A percentile compares a stretch with the other conserved stretches of the same genome.
Evolutionary conservation across 1,140 invertebrate species (phyloP).

Genomic region (Bombus confusus): DNA sequence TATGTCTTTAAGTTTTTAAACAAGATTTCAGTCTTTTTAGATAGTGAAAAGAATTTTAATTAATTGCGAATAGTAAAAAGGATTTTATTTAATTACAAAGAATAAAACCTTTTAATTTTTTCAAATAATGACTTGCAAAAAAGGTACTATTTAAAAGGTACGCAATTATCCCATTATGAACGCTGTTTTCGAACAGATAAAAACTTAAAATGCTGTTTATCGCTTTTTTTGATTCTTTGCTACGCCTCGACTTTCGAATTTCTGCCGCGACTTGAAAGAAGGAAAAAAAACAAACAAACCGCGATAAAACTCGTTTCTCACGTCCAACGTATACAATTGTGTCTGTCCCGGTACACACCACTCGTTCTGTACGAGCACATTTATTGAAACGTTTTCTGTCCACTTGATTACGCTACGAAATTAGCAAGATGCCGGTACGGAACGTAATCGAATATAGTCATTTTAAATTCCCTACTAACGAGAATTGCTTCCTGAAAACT

Average conservation of each 20-base stretch:
- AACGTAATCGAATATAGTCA: conserved; percentile 5
- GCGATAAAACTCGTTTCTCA: conserved; percentile 24
- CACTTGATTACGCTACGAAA: conserved; percentile 5
- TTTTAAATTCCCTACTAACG: neutral
- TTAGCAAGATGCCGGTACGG: conserved; percentile 2
- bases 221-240: neutral
- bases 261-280: neutral
- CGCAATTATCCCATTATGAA: neutral
- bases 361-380: neutral
- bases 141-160: no score
- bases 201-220: neutral
- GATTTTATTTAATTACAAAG: neutral
- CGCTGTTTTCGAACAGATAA: neutral
- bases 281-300: conserved; percentile 2
- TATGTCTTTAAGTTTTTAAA: neutral
- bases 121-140: neutral
- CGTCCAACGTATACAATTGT: neutral
- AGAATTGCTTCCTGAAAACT: neutral
- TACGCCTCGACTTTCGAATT: conserved; percentile 23
- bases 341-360: no score
- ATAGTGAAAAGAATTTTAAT: neutral
- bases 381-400: conserved; percentile 28
- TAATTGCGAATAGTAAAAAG: neutral
- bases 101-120: neutral
- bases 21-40: neutral